phyloP scores from a whole-genome alignment of 2,888 invertebrate genomes.

The Brenthis ino region DNA sequence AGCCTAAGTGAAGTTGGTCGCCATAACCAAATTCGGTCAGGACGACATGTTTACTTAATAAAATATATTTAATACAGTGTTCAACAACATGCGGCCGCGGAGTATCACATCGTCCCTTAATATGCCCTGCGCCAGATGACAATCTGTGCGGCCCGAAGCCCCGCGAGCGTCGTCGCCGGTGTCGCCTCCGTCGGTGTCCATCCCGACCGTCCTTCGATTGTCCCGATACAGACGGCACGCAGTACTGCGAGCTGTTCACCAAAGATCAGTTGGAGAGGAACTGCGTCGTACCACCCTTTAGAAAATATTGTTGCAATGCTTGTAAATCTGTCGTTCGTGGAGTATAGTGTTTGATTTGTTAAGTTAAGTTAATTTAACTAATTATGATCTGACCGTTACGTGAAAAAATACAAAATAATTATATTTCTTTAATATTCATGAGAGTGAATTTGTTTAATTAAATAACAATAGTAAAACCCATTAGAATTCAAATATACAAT shows the following conservation, averaged over 20 bases:
- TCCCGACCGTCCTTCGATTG: constrained; percentile 50
- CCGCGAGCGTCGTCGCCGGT: constrained; percentile 76
- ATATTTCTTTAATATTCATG: no score
- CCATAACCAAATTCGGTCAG: no score
- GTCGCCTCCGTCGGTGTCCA: constrained; percentile 70
- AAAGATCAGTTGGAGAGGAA: constrained; percentile 70
- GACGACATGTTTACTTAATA: neutral
- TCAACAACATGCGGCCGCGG: constrained; percentile 84
- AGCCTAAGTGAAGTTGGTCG: no score
- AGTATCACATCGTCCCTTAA: constrained; percentile 75
- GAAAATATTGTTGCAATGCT: constrained; percentile 82
- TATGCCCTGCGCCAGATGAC: constrained; percentile 78
- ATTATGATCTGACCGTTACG: no score
- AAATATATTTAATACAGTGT: constrained; percentile 72
- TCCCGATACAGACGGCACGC: constrained; percentile 63
- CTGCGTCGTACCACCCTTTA: constrained; percentile 82
- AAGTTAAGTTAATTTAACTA: no score
- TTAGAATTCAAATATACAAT: no score
- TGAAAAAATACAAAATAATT: no score
- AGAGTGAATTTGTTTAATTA: no score
- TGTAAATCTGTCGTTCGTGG: constrained; percentile 56
- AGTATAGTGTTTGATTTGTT: neutral
- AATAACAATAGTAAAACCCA: no score
- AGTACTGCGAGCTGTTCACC: constrained; percentile 75
- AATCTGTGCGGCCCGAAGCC: constrained; percentile 80